Percentiles rank a stretch among this genome's conserved stretches.
These are phyloP conservation scores for Bacillus rossius DNA, from an alignment of 1,140 invertebrate species.

Conservation along the genomic window DNA sequence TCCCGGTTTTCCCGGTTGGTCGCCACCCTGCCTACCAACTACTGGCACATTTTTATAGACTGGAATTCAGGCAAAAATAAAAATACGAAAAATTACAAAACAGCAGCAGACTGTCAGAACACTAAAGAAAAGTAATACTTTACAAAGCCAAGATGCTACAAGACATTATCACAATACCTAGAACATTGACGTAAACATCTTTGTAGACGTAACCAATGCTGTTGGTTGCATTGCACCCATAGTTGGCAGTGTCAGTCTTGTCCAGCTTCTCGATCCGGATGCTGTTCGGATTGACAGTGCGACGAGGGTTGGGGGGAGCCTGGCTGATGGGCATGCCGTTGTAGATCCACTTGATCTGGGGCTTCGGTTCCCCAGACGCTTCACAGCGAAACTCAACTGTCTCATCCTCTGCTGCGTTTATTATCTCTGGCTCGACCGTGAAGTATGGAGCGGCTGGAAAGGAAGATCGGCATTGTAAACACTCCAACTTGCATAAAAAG, in stretches of 20 bases:
- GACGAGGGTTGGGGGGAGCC: conserved; percentile 65
- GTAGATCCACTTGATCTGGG: conserved; percentile 93
- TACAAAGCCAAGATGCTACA: no score
- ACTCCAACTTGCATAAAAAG: background rate
- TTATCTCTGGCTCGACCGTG: conserved; percentile 81
- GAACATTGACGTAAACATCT: conserved; percentile 96
- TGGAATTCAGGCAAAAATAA: no score
- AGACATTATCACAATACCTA: conserved; percentile 49
- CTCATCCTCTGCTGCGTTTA: conserved; percentile 88
- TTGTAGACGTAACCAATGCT: conserved; percentile 97
- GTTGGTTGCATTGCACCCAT: conserved; percentile 98
- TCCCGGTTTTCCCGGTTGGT: no score
- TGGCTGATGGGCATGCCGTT: conserved; percentile 87
- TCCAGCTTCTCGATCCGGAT: conserved; percentile 78
- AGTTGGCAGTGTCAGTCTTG: conserved; percentile 93
- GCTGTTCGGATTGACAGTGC: conserved; percentile 53
- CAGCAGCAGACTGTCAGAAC: no score
- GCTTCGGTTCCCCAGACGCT: conserved; percentile 82
- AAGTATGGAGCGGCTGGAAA: conserved; percentile 75
- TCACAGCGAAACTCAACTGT: conserved; percentile 80
- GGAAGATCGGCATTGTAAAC: background rate
- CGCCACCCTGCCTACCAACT: no score
- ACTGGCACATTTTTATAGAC: no score
- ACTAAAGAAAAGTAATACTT: no score
- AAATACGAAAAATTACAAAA: no score